Percentiles rank a stretch among this genome's conserved stretches.
phyloP scores from a whole-genome alignment of 2,113 vertebrate genomes.

The Rousettus leschenaultii region DNA sequence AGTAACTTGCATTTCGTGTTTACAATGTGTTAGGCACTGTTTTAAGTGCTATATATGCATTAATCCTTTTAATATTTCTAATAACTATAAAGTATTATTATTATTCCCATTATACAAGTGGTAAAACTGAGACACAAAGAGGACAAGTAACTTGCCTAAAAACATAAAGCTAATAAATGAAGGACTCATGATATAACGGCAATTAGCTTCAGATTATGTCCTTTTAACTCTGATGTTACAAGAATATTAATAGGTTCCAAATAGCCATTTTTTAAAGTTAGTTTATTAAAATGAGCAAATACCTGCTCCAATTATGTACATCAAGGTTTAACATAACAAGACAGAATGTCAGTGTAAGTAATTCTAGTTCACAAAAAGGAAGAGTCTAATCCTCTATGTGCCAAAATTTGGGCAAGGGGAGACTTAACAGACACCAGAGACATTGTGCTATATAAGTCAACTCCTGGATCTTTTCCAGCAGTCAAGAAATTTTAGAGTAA shows the following conservation, averaged over 20 bases:
- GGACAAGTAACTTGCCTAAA: neutral
- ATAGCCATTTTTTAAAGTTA: neutral
- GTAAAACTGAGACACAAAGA: neutral
- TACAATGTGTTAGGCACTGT: neutral
- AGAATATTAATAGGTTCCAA: neutral
- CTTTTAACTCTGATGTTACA: neutral
- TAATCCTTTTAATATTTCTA: neutral
- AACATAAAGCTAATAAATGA: neutral
- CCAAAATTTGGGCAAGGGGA: neutral
- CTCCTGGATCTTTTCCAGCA: neutral
- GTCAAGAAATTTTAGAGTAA: neutral
- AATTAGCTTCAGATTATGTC: neutral
- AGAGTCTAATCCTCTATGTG: neutral
- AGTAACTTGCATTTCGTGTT: neutral
- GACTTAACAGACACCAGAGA: neutral
- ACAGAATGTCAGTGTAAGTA: neutral
- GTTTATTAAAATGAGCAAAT: neutral
- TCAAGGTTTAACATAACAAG: neutral
- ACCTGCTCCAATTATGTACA: neutral
- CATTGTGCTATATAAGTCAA: neutral
- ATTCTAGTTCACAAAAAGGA: neutral
- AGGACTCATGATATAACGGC: neutral
- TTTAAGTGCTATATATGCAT: neutral
- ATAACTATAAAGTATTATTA: neutral
- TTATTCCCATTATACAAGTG: neutral